Evolutionary conservation across 1,140 invertebrate species (phyloP), one percentile per base, ranked within the genome.

Genomic region (Mylabris phalerata): DNA sequence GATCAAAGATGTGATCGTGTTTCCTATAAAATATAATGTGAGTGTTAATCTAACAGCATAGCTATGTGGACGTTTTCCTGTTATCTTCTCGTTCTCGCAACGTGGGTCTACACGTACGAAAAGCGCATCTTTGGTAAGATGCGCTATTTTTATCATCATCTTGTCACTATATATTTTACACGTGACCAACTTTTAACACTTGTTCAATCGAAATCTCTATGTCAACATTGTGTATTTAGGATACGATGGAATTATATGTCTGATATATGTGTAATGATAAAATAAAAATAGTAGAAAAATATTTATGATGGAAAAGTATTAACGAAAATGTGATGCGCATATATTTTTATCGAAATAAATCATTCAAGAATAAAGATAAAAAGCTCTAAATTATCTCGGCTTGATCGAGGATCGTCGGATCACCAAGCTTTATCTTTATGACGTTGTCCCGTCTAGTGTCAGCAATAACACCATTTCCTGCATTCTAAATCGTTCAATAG

Each of bases 71-170:
- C 45, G 50, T 19, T 59, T 26, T 51, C 54, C 50, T 54, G 57
- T 11, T 48, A 45, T 24, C 44, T 59, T 13, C 27, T 48, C 45
- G 44, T 57, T 51, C 42, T 48, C 55, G 42, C 47, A 50, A 47
- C 59, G 48, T 55, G 52, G 52, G 48, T 50, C 51, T 48, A 48
- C 40, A 48, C 48, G 9, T 62, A 48, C 47, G 50, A 62, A 39
- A 55, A 54, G 39, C 55, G 56, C 49, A 47, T 54, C 42, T 58
- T 58, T 50, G 60, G 60, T 58, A 62, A 58, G 55, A 38, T 44
- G 32, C 32, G 32, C 32, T 32, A 4, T 7, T 32, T 32, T 32
- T 32, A 32, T 32, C 32, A 32, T 5, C 32, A 5, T 19, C 19
- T 19, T 19, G 19, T 19, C 19, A 2, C 19, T 19, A 19, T 19